Percentiles rank a stretch among this genome's conserved stretches.
phyloP scores from a whole-genome alignment of 2,113 vertebrate genomes.

The Stomatorhinus ivindoensis region DNA sequence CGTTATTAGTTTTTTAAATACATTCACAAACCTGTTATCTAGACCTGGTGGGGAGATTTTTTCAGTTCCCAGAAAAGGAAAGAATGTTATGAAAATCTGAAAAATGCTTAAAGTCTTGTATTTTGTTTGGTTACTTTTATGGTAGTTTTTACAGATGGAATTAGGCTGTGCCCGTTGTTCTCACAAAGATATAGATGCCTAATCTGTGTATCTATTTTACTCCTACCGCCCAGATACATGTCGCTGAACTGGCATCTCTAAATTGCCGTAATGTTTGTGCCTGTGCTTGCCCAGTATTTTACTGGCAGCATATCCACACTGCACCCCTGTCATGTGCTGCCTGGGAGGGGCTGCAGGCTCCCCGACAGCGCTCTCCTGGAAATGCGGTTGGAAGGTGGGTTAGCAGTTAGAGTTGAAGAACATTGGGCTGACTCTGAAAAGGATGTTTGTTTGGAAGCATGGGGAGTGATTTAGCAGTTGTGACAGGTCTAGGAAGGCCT shows the following conservation, averaged over 20 bases:
- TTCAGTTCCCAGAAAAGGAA: background rate
- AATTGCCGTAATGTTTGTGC: background rate
- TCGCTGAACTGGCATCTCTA: background rate
- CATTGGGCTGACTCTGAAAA: background rate
- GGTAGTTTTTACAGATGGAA: background rate
- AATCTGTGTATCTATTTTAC: no score
- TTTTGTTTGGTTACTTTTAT: background rate
- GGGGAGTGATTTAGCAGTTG: background rate
- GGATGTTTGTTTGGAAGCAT: background rate
- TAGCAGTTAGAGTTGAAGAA: background rate
- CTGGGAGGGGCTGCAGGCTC: background rate
- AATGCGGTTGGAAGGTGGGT: background rate
- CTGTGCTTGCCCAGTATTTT: background rate
- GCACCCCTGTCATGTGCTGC: background rate
- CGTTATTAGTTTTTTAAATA: background rate
- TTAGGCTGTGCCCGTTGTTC: background rate
- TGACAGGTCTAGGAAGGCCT: background rate
- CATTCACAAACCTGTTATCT: background rate
- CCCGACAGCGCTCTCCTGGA: background rate
- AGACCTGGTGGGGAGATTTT: background rate
- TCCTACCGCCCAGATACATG: background rate
- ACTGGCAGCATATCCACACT: background rate
- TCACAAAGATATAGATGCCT: background rate
- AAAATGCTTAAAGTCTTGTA: background rate
- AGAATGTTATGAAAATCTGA: background rate